Evolutionary conservation across 2,113 vertebrate species (phyloP).

Genomic region (Myotis lucifugus): DNA sequence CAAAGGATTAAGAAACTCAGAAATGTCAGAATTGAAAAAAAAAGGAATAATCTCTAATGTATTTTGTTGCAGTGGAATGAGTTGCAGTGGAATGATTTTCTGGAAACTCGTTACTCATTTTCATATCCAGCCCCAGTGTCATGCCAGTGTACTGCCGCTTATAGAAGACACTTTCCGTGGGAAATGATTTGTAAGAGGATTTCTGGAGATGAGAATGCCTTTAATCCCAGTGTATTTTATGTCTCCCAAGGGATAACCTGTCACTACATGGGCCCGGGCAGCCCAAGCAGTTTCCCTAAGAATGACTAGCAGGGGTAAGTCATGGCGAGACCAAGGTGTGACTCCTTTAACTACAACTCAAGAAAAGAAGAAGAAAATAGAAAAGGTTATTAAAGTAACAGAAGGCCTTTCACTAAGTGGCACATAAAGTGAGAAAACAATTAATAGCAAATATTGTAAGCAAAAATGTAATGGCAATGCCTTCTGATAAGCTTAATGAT

Average conservation of each 20-base stretch:
- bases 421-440: not conserved
- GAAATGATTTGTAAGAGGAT: not conserved
- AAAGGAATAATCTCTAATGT: not conserved
- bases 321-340: not conserved
- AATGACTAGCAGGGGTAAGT: not conserved
- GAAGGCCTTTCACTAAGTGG: not conserved
- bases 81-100: not conserved
- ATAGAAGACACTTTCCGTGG: not conserved
- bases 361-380: not conserved
- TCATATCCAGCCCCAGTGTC: not conserved
- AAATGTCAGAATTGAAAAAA: not conserved
- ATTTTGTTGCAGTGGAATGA: not conserved
- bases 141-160: not conserved
- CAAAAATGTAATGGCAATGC: not conserved
- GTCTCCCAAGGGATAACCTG: not conserved
- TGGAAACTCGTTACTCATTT: not conserved
- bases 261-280: not conserved
- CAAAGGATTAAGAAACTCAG: not conserved
- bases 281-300: not conserved
- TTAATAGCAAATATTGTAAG: not conserved
- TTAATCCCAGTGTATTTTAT: not conserved
- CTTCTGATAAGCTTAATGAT: not conserved
- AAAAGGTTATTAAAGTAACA: not conserved
- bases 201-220: not conserved
- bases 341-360: not conserved